A percentile compares a stretch with the other conserved stretches of the same genome.
Evolutionary conservation across 2,797 vertebrate genomes (phyloP).

Genomic region (Alosa sapidissima): DNA sequence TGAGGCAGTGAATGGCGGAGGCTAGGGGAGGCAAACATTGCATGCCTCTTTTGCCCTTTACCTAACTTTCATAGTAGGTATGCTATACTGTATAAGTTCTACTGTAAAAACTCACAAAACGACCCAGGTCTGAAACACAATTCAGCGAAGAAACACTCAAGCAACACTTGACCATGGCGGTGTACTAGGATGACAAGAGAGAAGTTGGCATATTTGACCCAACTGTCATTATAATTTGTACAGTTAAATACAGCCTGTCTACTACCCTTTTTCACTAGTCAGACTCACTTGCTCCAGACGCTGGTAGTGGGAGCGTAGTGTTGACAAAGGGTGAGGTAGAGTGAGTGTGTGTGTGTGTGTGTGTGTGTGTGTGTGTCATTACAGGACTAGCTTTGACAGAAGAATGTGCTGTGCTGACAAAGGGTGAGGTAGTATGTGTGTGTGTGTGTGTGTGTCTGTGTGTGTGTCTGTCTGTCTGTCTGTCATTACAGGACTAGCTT

Average conservation of each 20-base stretch:
- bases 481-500: too few species aligned
- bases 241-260: neutral
- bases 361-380: neutral
- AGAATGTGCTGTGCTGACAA: too few species aligned
- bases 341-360: neutral
- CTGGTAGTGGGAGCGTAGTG: neutral
- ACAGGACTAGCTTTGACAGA: too few species aligned
- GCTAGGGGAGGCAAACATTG: neutral
- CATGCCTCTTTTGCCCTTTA: neutral
- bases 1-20: neutral
- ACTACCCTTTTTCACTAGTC: neutral
- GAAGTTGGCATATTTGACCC: neutral
- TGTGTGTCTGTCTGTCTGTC: too few species aligned
- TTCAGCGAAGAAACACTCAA: neutral
- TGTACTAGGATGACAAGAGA: neutral
- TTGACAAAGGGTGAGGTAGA: neutral
- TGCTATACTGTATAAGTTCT: neutral
- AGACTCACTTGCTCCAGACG: neutral
- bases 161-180: neutral
- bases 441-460: too few species aligned
- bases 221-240: neutral
- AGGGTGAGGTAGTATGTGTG: neutral
- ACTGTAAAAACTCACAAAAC: neutral
- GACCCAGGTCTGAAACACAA: neutral
- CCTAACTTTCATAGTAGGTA: too few species aligned